A percentile compares a stretch with the other conserved stretches of the same genome.
Conservation (phyloP, 92 coral and sea anemone species). For the Metridium senile region DNA sequence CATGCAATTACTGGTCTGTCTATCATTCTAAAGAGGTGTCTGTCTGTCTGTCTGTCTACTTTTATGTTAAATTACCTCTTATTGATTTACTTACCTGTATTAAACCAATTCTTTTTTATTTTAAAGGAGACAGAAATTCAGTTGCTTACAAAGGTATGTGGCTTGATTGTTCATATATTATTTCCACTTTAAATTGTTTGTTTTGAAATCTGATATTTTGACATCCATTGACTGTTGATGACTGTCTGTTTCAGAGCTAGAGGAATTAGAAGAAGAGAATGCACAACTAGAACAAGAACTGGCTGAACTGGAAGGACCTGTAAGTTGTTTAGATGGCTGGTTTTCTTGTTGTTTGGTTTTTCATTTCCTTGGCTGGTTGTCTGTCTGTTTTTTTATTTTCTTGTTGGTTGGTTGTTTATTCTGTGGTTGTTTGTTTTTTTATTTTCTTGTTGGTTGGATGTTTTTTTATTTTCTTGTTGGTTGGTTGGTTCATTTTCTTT, state of each 20-base stretch:
- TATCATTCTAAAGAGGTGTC: not conserved
- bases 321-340: constrained; percentile 25
- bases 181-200: too few relatives aligned
- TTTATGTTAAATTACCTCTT: not conserved
- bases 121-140: constrained; percentile 5
- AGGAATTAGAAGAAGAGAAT: constrained; percentile 74
- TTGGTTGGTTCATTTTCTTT: too few relatives aligned
- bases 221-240: too few relatives aligned
- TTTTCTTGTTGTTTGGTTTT: not conserved
- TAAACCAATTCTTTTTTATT: not conserved
- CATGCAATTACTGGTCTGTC: too few relatives aligned
- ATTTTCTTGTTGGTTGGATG: too few relatives aligned
- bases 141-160: constrained; percentile 18
- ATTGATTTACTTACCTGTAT: not conserved
- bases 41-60: not conserved
- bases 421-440: too few relatives aligned
- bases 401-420: too few relatives aligned
- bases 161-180: too few relatives aligned
- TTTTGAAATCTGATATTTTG: too few relatives aligned
- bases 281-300: constrained; percentile 75
- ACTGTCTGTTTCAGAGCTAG: constrained; percentile 59
- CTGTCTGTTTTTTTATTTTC: too few relatives aligned
- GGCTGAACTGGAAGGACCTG: constrained; percentile 76
- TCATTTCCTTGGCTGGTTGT: too few relatives aligned
- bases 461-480: too few relatives aligned